phyloP scores from a whole-genome alignment of 1,140 invertebrate species.

The Leptinotarsa lineolata region DNA sequence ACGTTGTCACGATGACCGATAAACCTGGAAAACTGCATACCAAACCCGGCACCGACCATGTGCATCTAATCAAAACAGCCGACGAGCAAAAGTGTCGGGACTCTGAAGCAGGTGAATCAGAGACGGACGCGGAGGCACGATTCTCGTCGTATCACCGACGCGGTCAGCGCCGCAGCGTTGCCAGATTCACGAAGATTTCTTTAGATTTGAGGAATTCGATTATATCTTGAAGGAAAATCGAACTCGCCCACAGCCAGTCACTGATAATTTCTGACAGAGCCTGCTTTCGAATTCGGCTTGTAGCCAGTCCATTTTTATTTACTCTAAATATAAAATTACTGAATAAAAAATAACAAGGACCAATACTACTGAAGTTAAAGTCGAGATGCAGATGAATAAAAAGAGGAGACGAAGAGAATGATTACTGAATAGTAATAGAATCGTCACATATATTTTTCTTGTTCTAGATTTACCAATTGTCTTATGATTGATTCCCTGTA shows the following conservation, averaged over 20 bases:
- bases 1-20: not conserved
- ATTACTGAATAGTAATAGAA: no score
- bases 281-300: not conserved
- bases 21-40: not conserved
- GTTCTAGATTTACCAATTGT: no score
- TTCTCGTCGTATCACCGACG: not conserved
- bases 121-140: conserved; percentile 12
- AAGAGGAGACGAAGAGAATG: no score
- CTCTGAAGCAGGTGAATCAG: conserved; percentile 25
- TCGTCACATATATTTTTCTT: no score
- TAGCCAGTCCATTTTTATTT: not conserved
- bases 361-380: no score
- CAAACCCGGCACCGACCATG: not conserved
- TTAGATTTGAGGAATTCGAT: no score
- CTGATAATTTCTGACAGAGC: no score
- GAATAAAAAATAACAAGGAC: no score
- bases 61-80: conserved; percentile 1
- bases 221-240: no score
- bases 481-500: no score
- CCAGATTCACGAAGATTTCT: not conserved
- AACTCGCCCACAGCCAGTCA: not conserved
- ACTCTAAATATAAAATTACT: no score
- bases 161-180: not conserved
- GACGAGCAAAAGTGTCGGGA: not conserved
- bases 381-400: no score